A percentile compares a stretch with the other conserved stretches of the same genome.
These are phyloP conservation scores for Notolepis coatsorum DNA, from an alignment of 2,797 vertebrate genomes.

Conservation along the genomic window DNA sequence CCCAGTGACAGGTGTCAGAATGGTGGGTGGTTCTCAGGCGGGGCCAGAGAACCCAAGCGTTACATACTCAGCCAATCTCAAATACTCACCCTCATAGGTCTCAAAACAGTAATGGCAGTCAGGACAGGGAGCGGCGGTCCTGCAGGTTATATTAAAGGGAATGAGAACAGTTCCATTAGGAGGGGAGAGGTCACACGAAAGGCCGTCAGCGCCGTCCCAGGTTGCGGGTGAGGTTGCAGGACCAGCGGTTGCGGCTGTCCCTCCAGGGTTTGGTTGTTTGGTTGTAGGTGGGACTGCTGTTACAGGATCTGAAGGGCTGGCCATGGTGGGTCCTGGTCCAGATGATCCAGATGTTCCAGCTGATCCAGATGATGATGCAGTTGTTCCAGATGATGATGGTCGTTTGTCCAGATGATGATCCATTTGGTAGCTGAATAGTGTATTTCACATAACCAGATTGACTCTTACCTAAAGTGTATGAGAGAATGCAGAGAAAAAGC, in stretches of 20 bases:
- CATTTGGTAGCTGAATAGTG: constrained; percentile 20
- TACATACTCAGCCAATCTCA: background rate
- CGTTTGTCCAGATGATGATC: background rate
- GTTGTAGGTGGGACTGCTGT: too few relatives aligned
- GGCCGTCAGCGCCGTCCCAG: background rate
- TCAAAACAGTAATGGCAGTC: constrained; percentile 84
- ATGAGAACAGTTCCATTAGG: constrained; percentile 77
- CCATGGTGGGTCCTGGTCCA: too few relatives aligned
- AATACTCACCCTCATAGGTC: constrained; percentile 51
- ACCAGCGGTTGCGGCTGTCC: background rate
- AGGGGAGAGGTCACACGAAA: constrained; percentile 76
- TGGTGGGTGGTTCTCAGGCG: too few relatives aligned
- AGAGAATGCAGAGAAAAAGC: too few relatives aligned
- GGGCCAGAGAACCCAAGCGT: too few relatives aligned
- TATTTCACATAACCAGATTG: constrained; percentile 30
- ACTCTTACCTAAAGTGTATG: constrained; percentile 20
- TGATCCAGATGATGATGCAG: too few relatives aligned
- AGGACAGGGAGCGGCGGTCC: constrained; percentile 13
- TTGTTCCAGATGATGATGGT: too few relatives aligned
- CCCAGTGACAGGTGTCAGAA: too few relatives aligned
- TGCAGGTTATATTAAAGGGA: constrained; percentile 82
- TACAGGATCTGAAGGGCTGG: too few relatives aligned
- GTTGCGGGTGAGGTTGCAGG: background rate
- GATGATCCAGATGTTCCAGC: too few relatives aligned
- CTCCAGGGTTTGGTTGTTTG: background rate